Evolutionary conservation across 2,113 vertebrate species (phyloP), one percentile per base, ranked within the genome.

Genomic region (Oceanites oceanicus): DNA sequence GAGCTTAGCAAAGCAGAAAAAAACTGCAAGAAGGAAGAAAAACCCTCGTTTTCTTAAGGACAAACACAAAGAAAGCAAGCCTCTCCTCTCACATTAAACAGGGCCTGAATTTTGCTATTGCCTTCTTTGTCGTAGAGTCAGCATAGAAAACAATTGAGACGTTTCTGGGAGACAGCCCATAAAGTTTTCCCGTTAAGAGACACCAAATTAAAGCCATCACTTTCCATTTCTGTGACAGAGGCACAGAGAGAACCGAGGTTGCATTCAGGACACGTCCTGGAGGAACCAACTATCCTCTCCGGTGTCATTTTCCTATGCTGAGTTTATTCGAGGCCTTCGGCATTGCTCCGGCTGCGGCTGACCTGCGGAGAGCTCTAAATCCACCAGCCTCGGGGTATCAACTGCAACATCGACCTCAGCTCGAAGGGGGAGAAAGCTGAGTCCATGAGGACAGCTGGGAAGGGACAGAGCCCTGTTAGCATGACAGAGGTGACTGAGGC

Each of bases 221-320:
- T 95, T 94, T 73, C 93, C 70, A 74, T 86, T 93, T 63, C 88
- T 53, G 75, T 6, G 61, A 29, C 86, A 94, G 92, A 66, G 56
- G 75, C 3, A 7, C 59, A 78, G 65, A 88, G 65, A 61, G 74
- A 84, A 56, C 68, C 0, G 8, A 76, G 96, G 92, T 70, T 94
- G 86, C 85, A 80, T 79, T 96, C 96, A 94, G 96, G 95, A 93
- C 88, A 86, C 10, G 94, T 91, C 90, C 91, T 81, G 83, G 73
- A 96, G 86, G 93, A 92, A 67, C 59, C 88, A 89, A 76, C 84
- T 92, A 20, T 86, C 50, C 82, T 86, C 81, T 4, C 17, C 0
- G 53, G 95, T 96, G 93, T 96, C 75, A 30, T 77, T 96, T 96
- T 61, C 93, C 55, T 90, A 11, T 4, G 6, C 92, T 11, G 92